Percentiles rank a stretch among this genome's conserved stretches.
Evolutionary conservation across 2,888 invertebrate genomes (phyloP).

Genomic region (Spicauda simplicius): DNA sequence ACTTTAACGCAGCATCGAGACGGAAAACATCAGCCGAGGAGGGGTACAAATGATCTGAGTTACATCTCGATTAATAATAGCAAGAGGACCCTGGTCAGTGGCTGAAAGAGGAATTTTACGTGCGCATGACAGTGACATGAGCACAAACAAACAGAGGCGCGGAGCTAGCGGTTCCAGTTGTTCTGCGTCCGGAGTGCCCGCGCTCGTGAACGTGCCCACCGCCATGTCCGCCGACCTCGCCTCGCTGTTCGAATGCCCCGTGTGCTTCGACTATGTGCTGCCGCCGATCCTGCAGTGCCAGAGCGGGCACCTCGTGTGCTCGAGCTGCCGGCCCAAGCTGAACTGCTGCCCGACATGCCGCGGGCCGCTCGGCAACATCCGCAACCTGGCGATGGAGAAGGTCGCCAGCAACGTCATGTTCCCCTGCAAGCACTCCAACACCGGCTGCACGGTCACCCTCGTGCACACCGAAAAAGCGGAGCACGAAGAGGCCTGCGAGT

Average conservation of each 20-base stretch:
- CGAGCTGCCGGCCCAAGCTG: constrained; percentile 97
- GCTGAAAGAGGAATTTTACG: constrained; percentile 61
- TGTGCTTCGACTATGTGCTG: constrained; percentile 99
- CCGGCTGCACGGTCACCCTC: constrained; percentile 96
- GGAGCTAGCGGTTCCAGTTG: constrained; percentile 84
- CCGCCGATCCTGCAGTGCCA: constrained; percentile 99
- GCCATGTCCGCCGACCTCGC: constrained; percentile 94
- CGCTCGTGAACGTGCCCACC: constrained; percentile 85
- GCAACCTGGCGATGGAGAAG: constrained; percentile 99
- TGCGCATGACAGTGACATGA: constrained; percentile 82
- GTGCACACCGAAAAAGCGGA: constrained; percentile 99
- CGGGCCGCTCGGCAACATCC: constrained; percentile 97
- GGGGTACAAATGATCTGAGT: constrained; percentile 74
- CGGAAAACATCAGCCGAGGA: constrained; percentile 73
- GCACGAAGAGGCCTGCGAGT: constrained; percentile 99
- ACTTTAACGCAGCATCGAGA: constrained; percentile 64
- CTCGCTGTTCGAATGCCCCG: constrained; percentile 97
- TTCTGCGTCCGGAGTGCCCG: constrained; percentile 79
- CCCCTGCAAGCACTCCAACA: constrained; percentile 98
- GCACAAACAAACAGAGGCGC: constrained; percentile 83
- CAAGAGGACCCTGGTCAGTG: constrained; percentile 31
- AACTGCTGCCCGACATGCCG: constrained; percentile 99
- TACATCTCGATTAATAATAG: constrained; percentile 24
- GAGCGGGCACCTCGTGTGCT: constrained; percentile 99
- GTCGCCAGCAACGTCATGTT: constrained; percentile 99